Base-by-base conservation (phyloP, 1,140 invertebrate genomes). In the Maconellicoccus hirsutus region DNA sequence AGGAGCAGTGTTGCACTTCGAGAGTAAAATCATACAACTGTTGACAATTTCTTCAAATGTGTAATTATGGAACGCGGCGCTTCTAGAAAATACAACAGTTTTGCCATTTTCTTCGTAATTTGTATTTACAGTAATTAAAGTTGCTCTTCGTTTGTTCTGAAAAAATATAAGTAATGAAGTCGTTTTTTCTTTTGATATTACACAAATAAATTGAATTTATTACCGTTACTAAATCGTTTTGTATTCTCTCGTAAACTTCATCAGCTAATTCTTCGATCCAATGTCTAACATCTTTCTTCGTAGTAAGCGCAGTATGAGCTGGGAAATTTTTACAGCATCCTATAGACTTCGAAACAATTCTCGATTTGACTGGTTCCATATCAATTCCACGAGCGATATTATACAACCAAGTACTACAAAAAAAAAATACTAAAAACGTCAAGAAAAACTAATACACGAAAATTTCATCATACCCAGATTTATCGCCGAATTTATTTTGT, bases 261-360 rank as follows among this genome's bases (percentile, higher is more conserved):
- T 84, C 84, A 0, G 88, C 81, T 6, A 98, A 80, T 77, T 94
- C 88, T 27, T 79, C 81, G 0, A 95, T 79, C 94, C 94, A 97
- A 77, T 90, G 87, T 59, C 82, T 82, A 27, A 96, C 85, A 74
- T 87, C 86, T 71, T 90, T 85, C 71, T 85, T 79, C 1, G 86
- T 87, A 3, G 81, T 80, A 19, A 98, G 83, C n/a, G 87, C 86
- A 73, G 86, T 85, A 78, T 87, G 89, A 0, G 94, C 95, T 14
- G 86, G 85, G 79, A 98, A 97, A 75, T 91, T 93, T 82, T 98
- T 98, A 76, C 92, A 94, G 77, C 94, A 96, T 0, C 93, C 95
- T 75, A 98, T 95, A 38, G 93, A 97, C 79, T 98, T 97, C 0
- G 92, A 83, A 69, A 94, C 84, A 73, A 94, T 86, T 76, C 93